Evolutionary conservation across 2,113 vertebrate genomes (phyloP), one percentile per base, ranked within the genome.

Genomic region (Hippocampus zosterae): DNA sequence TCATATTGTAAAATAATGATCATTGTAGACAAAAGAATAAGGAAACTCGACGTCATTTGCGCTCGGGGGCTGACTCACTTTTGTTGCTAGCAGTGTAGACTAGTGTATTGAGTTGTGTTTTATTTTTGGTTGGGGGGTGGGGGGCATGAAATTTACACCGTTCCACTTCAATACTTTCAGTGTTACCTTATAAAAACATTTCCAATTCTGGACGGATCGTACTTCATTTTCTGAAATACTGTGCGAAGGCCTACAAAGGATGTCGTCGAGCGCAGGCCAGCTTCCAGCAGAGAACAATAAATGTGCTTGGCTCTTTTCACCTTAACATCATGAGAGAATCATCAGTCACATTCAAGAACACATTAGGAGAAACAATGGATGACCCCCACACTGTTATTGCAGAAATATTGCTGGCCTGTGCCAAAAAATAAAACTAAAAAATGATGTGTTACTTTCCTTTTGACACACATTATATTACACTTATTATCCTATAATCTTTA

Each of bases 241-340:
- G 19, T 44, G n/a, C 12, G 15, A 42, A 15, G 40, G n/a, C 6
- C 21, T 42, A 42, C 13, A 64, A 44, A 44, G 3, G 33, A 62
- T 40, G 33, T 55, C 8, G 15, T 60, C 3, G 59, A 2, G 66
- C 48, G 29, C 23, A 27, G 8, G 48, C 48, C 53, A 57, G 21
- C 59, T 61, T 67, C 55, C 27, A 73, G 16, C 9, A 50, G 44
- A 56, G 72, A 66, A 62, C 37, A 41, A 80, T 84, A 75, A 80
- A 68, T 82, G 75, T 76, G 33, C 64, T 76, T 67, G 44, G 69
- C 70, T 8, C 33, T 81, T 72, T 79, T 73, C 64, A 62, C 62
- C 42, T 73, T 65, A 60, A 56, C 69, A 78, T 60, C 65, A 73
- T 52, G 83, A 65, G 65, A 84, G 29, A 50, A 46, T 70, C n/a